Conservation (phyloP, 2,888 invertebrate species). For the Patella depressa region DNA sequence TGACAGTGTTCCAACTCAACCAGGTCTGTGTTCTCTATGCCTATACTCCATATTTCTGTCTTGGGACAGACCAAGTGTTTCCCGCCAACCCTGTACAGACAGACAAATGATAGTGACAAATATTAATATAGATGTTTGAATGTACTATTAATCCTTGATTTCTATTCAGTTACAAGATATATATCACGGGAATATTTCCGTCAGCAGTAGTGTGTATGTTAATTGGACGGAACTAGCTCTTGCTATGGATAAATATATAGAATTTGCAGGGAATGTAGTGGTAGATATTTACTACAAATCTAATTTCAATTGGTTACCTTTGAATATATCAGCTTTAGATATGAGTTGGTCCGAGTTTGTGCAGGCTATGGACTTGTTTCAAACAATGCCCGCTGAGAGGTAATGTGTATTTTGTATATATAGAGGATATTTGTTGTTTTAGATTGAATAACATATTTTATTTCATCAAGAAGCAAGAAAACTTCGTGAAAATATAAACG, state of each 20-base stretch:
- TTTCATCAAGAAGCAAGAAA: no score
- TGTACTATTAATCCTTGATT: no score
- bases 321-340: conserved; percentile 40
- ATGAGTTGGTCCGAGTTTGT: conserved; percentile 49
- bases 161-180: background rate
- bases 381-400: conserved; percentile 29
- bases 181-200: background rate
- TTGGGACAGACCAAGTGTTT: no score
- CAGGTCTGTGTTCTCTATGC: no score
- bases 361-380: conserved; percentile 22
- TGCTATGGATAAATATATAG: background rate
- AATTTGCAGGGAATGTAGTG: background rate
- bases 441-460: no score
- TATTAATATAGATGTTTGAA: no score
- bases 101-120: no score
- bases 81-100: no score
- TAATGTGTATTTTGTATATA: background rate
- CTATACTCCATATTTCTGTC: no score
- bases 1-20: no score
- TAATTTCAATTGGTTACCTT: conserved; percentile 29
- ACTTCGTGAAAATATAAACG: no score
- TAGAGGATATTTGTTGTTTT: no score
- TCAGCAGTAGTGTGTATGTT: background rate
- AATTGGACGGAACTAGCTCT: conserved; percentile 7
- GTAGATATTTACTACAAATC: background rate